Conservation (phyloP, 2,888 invertebrate genomes). For the Selenia dentaria region DNA sequence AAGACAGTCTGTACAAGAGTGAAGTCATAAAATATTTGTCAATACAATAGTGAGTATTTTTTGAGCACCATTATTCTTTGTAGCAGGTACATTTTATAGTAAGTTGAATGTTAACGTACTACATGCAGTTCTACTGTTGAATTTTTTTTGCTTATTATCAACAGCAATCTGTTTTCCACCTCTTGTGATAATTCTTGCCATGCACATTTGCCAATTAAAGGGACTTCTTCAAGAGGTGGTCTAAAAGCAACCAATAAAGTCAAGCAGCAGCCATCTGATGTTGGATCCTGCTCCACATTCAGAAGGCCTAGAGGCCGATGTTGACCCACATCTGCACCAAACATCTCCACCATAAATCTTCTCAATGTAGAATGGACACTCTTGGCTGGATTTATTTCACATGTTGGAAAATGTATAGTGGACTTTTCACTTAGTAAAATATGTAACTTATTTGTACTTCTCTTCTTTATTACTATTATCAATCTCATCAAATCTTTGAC, state of each 20-base stretch:
- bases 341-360: slow-evolving; percentile 96
- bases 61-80: slow-evolving; percentile 19
- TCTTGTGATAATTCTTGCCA: slow-evolving; percentile 93
- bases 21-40: too few species aligned
- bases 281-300: slow-evolving; percentile 88
- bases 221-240: slow-evolving; percentile 93
- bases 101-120: slow-evolving; percentile 85
- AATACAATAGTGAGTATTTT: slow-evolving; percentile 19
- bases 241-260: slow-evolving; percentile 93
- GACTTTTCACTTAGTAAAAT: slow-evolving; percentile 94
- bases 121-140: slow-evolving; percentile 93
- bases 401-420: slow-evolving; percentile 92
- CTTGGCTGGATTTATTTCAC: slow-evolving; percentile 94
- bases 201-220: slow-evolving; percentile 93
- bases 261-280: slow-evolving; percentile 91
- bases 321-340: slow-evolving; percentile 93
- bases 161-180: slow-evolving; percentile 87
- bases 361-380: slow-evolving; percentile 94
- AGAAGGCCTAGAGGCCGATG: slow-evolving; percentile 93
- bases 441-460: slow-evolving; percentile 92
- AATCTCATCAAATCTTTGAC: slow-evolving; percentile 90
- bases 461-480: slow-evolving; percentile 91
- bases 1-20: too few species aligned
- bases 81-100: neutral
- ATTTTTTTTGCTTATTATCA: slow-evolving; percentile 88